Percentiles rank a stretch among this genome's conserved stretches.
Evolutionary conservation across 2,888 invertebrate species (phyloP).

Genomic region (Dolomedes plantarius): DNA sequence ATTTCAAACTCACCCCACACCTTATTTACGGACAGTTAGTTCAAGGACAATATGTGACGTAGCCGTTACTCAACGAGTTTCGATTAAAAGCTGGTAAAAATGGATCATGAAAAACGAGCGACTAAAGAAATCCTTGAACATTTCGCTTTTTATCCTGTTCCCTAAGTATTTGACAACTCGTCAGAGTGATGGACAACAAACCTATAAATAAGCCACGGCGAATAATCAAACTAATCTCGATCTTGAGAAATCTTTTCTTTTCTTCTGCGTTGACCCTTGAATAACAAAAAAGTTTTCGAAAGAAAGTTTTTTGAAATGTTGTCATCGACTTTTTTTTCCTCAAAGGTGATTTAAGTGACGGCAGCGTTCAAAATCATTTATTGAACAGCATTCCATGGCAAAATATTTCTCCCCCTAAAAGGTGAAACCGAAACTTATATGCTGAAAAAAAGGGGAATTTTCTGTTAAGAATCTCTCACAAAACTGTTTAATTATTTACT

Average conservation of each 20-base stretch:
- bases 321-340: no score
- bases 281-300: not conserved
- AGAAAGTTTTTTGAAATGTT: no score
- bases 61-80: not conserved
- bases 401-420: no score
- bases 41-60: not conserved
- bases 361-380: no score
- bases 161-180: not conserved
- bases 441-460: no score
- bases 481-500: no score
- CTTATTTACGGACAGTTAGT: no score
- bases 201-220: not conserved
- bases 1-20: no score
- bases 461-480: no score
- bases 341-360: no score
- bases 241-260: not conserved
- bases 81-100: not conserved
- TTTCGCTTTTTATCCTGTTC: not conserved
- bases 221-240: not conserved
- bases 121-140: not conserved
- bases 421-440: no score
- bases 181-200: slow-evolving; percentile 9
- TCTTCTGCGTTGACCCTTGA: not conserved
- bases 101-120: not conserved
- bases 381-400: no score